A percentile compares a stretch with the other conserved stretches of the same genome.
Evolutionary conservation across 2,113 vertebrate species (phyloP).

Genomic region (Cebidichthys violaceus): DNA sequence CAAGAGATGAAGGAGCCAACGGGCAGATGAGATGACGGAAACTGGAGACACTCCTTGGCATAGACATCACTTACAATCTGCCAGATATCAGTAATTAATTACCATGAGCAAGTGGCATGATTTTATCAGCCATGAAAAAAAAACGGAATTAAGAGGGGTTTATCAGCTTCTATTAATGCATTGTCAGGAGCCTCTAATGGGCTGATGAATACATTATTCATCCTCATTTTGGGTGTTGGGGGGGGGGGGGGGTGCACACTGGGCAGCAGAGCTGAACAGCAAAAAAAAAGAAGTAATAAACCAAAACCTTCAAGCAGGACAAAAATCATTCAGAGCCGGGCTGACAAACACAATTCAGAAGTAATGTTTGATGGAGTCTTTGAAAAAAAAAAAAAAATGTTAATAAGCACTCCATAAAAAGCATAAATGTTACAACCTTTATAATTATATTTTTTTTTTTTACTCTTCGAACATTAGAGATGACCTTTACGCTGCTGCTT

Average conservation of each 20-base stretch:
- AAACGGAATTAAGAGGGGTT: constrained; percentile 65
- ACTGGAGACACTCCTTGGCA: constrained; percentile 61
- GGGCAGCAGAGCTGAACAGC: constrained; percentile 24
- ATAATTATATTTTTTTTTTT: constrained; percentile 41
- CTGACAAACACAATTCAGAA: constrained; percentile 31
- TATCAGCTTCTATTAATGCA: constrained; percentile 75
- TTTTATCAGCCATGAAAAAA: constrained; percentile 75
- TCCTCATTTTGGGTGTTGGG: constrained; percentile 42
- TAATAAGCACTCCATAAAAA: constrained; percentile 50
- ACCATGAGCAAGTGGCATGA: constrained; percentile 72
- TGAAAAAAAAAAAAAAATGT: constrained; percentile 43
- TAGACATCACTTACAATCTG: constrained; percentile 73
- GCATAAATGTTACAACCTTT: constrained; percentile 44
- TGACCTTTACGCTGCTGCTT: constrained; percentile 39
- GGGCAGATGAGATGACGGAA: constrained; percentile 58
- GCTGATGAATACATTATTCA: constrained; percentile 74
- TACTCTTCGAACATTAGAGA: constrained; percentile 54
- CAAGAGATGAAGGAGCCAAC: constrained; percentile 46
- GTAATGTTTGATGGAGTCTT: constrained; percentile 19
- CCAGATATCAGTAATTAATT: constrained; percentile 81
- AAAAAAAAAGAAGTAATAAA: constrained; percentile 26
- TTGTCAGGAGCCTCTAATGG: constrained; percentile 74
- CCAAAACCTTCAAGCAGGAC: constrained; percentile 27
- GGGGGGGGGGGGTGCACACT: neutral
- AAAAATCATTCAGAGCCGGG: constrained; percentile 26